These are phyloP conservation scores for Heloderma charlesbogerti DNA, from an alignment of 2,113 vertebrate species.

Conservation along the genomic window DNA sequence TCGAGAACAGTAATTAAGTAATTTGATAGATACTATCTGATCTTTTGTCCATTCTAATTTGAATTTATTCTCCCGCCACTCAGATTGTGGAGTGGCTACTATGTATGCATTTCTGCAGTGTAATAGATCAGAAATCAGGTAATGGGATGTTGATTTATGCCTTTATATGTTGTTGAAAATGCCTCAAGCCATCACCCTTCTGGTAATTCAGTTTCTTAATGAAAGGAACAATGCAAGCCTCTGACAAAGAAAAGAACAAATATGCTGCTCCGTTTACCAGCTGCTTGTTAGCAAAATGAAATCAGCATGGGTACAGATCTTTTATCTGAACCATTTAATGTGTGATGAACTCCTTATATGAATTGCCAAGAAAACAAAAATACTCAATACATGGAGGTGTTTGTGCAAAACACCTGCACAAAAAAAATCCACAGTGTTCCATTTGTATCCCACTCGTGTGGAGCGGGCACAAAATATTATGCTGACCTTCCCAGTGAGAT, in stretches of 20 bases:
- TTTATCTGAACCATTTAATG: conserved; percentile 29
- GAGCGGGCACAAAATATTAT: no score
- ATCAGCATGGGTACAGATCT: neutral
- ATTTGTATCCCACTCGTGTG: neutral
- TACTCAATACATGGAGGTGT: neutral
- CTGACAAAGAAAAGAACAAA: neutral
- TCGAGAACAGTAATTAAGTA: neutral
- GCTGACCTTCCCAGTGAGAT: no score
- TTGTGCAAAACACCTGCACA: neutral
- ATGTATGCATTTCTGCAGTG: neutral
- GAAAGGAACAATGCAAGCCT: neutral
- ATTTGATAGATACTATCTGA: neutral
- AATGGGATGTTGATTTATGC: neutral
- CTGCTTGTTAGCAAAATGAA: conserved; percentile 38
- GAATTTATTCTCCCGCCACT: neutral
- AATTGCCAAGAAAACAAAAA: conserved; percentile 7
- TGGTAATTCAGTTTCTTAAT: conserved; percentile 5
- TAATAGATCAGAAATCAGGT: conserved; percentile 2
- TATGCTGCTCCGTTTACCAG: conserved; percentile 16
- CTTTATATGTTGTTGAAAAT: conserved; percentile 12
- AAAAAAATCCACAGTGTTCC: neutral
- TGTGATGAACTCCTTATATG: neutral
- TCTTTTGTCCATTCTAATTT: neutral
- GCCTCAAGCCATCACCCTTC: neutral
- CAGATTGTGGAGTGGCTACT: neutral